Percentiles rank a stretch among this genome's conserved stretches.
Conservation (phyloP, 2,797 vertebrate genomes). For the Poeciliopsis presidionis region DNA sequence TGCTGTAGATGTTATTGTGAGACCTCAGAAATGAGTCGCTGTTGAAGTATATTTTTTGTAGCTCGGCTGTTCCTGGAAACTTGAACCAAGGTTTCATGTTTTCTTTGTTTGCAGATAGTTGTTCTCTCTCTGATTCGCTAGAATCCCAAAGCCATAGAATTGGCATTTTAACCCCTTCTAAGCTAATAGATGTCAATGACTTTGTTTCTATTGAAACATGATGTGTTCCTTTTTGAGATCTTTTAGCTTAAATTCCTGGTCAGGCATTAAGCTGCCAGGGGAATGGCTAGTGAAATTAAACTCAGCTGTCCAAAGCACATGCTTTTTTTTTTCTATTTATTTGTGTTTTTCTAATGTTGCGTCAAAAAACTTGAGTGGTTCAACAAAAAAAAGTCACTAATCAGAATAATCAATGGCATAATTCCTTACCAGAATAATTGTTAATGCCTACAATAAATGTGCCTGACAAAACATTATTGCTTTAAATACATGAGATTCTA, state of each 20-base stretch:
- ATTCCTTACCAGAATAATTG: too few species aligned
- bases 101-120: background rate
- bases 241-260: background rate
- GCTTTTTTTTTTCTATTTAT: background rate
- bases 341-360: too few species aligned
- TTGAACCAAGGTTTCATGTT: background rate
- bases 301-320: background rate
- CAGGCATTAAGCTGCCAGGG: background rate
- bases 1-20: background rate
- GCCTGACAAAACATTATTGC: constrained; percentile 6
- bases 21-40: background rate
- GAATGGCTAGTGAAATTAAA: background rate
- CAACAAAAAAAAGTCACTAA: too few species aligned
- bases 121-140: background rate
- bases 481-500: constrained; percentile 9
- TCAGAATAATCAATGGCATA: too few species aligned
- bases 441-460: background rate
- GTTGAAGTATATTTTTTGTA: background rate
- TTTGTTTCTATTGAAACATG: background rate
- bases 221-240: background rate
- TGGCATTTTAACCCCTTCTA: background rate
- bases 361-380: too few species aligned
- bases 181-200: background rate
- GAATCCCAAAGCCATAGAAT: background rate
- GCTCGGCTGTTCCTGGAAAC: background rate